Base-by-base conservation (phyloP, 1,140 invertebrate species). In the Carposina sasakii region DNA sequence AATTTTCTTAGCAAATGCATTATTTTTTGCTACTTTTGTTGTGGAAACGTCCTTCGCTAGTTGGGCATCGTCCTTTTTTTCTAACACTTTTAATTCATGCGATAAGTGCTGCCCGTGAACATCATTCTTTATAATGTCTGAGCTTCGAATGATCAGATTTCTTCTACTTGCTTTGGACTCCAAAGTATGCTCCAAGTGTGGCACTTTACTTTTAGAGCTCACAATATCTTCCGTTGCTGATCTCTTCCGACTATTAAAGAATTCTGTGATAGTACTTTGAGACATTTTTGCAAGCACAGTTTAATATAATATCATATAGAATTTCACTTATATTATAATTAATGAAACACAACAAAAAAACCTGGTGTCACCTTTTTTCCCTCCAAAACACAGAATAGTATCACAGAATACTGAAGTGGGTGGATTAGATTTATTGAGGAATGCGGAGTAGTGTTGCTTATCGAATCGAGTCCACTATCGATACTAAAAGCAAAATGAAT, bases 231-330 rank as follows among this genome's bases (percentile, higher is more conserved):
- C 90, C n/a, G 78, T 69, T 12, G 90, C 90, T 39, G 87, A 85
- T 53, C 91, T 87, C 76, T 92, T 92, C 66, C 91, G 87, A 55
- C 88, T 89, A 73, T 88, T 89, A 75, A 91, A 92, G 78, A 87
- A 92, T 57, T 87, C 85, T 50, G 90, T 89, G 49, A 92, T 86
- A 30, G 89, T 91, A 54, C 89, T 90, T 76, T 92, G 91, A 46
- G 91, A 88, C 91, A 92, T 92, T 15, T 30, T 65, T 17, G 21
- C 30, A 17, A 15, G 40, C 1, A 23, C 19, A 33, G 13, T 22
- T 22, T 23, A 42, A 19, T 22, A 20, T 28, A 31, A n/a, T 31
- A 20, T 31, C 26, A 30, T 19, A 10, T 15, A 19, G 13, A 26
- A 45, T 30, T 33, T 12, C 21, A 28, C 21, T 42, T 15, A 9